Percentiles rank a stretch among this genome's conserved stretches.
phyloP scores from a whole-genome alignment of 2,113 vertebrate species.

The Apus apus region DNA sequence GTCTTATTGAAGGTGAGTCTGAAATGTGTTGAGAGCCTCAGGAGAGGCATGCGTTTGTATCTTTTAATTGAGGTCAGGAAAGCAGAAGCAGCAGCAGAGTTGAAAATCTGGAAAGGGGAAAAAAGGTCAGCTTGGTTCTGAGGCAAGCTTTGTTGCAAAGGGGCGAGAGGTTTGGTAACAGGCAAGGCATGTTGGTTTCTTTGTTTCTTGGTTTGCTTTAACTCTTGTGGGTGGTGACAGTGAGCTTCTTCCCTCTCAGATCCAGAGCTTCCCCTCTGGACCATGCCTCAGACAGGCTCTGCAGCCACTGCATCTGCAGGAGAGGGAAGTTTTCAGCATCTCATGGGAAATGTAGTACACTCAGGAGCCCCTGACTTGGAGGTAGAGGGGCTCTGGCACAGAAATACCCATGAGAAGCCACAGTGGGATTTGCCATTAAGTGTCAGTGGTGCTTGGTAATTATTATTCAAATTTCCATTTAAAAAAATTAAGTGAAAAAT shows the following conservation, averaged over 20 bases:
- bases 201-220: background rate
- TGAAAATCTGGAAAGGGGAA: background rate
- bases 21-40: background rate
- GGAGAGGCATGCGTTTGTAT: background rate
- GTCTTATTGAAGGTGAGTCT: background rate
- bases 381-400: background rate
- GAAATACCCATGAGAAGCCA: background rate
- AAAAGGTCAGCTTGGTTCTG: background rate
- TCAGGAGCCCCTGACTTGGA: rapidly evolving
- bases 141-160: background rate
- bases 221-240: background rate
- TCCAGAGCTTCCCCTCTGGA: background rate
- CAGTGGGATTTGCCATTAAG: background rate
- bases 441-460: background rate
- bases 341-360: background rate
- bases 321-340: background rate
- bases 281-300: rapidly evolving
- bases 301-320: background rate
- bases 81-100: background rate
- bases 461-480: background rate
- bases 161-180: background rate
- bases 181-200: background rate
- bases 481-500: background rate
- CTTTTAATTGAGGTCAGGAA: background rate
- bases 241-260: background rate